Evolutionary conservation across 35 echinoderm and acorn worm species (phyloP).

Genomic region (Stichopus chloronotus): DNA sequence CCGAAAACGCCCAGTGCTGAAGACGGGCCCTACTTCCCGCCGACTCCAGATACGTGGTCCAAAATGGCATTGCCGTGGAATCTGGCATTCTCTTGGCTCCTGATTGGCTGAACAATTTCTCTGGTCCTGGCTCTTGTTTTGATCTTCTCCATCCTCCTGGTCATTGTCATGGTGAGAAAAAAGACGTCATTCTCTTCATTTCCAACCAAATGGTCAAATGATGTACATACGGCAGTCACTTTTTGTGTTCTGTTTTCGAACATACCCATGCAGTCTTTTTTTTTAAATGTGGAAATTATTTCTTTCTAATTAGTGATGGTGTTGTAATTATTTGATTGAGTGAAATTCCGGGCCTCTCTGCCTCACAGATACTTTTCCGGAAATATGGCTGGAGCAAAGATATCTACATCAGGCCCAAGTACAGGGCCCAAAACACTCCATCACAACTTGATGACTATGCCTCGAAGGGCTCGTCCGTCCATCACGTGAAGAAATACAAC

Average conservation of each 20-base stretch:
- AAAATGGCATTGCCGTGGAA: slow-evolving; percentile 91
- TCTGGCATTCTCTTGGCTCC: slow-evolving; percentile 83
- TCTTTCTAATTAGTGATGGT: not conserved
- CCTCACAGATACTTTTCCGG: slow-evolving; percentile 86
- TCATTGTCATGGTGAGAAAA: slow-evolving; percentile 84
- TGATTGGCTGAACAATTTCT: slow-evolving; percentile 86
- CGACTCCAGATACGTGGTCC: slow-evolving; percentile 83
- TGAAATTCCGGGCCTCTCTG: no score
- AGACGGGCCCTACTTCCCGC: slow-evolving; percentile 86
- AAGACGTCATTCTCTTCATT: not conserved
- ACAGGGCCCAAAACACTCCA: slow-evolving; percentile 69
- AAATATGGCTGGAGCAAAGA: slow-evolving; percentile 98
- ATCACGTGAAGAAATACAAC: slow-evolving; percentile 93
- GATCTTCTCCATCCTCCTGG: slow-evolving; percentile 79
- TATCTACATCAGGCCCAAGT: slow-evolving; percentile 90
- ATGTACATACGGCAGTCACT: not conserved
- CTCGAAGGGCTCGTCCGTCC: slow-evolving; percentile 92
- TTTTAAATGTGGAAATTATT: not conserved
- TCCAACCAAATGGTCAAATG: not conserved
- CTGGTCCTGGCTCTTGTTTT: slow-evolving; percentile 77
- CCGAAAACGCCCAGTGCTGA: slow-evolving; percentile 97
- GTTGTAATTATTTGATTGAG: no score
- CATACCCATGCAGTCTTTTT: not conserved
- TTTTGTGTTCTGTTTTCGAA: not conserved
- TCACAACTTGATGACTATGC: slow-evolving; percentile 91